Conservation (phyloP, 2,797 vertebrate genomes). For the Smutsia temminckii region DNA sequence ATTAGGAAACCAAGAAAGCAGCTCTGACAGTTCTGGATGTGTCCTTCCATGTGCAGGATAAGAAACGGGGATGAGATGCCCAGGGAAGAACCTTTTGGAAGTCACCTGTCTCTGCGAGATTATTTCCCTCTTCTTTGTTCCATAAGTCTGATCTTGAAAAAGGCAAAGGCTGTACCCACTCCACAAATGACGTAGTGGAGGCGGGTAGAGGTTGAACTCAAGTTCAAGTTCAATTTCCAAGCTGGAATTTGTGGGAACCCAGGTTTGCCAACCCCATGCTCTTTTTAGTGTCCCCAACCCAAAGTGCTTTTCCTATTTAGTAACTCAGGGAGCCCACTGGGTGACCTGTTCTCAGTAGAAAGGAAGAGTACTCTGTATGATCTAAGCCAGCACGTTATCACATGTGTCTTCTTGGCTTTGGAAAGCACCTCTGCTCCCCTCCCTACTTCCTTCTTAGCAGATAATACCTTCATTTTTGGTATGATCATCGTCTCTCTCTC, state of each 20-base stretch:
- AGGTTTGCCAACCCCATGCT: not conserved
- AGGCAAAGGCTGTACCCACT: not conserved
- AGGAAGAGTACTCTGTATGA: too few species aligned
- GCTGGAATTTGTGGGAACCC: not conserved
- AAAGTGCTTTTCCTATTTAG: not conserved
- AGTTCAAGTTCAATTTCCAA: not conserved
- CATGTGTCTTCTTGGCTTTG: not conserved
- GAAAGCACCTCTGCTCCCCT: not conserved
- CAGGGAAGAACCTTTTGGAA: accelerated
- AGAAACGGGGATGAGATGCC: not conserved
- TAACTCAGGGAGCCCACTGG: not conserved
- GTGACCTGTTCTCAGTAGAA: not conserved
- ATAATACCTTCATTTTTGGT: not conserved
- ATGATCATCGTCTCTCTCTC: not conserved
- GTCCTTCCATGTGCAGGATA: not conserved
- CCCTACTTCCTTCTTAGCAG: not conserved
- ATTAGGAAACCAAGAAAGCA: not conserved
- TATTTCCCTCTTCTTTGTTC: not conserved
- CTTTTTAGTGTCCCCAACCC: not conserved
- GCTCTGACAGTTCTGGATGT: not conserved
- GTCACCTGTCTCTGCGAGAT: not conserved
- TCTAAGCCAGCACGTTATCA: accelerated
- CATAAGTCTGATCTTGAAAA: not conserved
- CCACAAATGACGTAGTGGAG: not conserved
- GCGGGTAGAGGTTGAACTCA: not conserved